Conservation (phyloP, 1,140 invertebrate genomes). For the Drosophila asahinai region DNA sequence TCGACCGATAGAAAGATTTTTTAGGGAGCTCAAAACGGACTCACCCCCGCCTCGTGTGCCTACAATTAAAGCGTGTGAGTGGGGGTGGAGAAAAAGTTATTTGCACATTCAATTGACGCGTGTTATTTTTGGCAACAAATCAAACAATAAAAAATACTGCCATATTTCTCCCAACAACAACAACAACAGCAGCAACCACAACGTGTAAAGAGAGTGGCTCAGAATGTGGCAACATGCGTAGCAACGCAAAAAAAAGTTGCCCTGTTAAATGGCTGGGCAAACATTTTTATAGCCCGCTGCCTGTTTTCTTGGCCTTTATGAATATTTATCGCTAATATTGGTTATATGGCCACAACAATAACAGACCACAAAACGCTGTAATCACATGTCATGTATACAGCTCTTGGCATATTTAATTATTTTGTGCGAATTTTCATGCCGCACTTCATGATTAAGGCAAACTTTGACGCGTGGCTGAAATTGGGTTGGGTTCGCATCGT, state of each 20-base stretch:
- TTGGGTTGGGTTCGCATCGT: slow-evolving; percentile 27
- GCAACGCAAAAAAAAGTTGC: slow-evolving; percentile 20
- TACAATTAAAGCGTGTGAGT: slow-evolving; percentile 5
- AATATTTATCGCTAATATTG: slow-evolving; percentile 72
- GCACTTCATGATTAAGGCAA: slow-evolving; percentile 46
- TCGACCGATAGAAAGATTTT: background rate
- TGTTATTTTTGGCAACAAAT: slow-evolving; percentile 68
- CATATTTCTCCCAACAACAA: slow-evolving; percentile 22
- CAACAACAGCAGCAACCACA: slow-evolving; percentile 24
- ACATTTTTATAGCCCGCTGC: slow-evolving; percentile 54
- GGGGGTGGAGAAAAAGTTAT: slow-evolving; percentile 34
- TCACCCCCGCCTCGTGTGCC: background rate
- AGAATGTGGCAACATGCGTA: slow-evolving; percentile 64
- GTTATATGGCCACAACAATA: slow-evolving; percentile 55
- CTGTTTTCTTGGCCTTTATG: slow-evolving; percentile 66
- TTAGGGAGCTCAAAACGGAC: background rate
- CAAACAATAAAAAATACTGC: slow-evolving; percentile 56
- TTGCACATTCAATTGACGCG: slow-evolving; percentile 70
- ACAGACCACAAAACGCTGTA: slow-evolving; percentile 34
- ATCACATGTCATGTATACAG: slow-evolving; percentile 54
- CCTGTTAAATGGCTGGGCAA: slow-evolving; percentile 68
- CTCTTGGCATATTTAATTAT: slow-evolving; percentile 49
- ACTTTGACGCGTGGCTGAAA: slow-evolving; percentile 69
- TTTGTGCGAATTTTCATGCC: slow-evolving; percentile 57
- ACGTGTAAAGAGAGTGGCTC: slow-evolving; percentile 21